Conservation (phyloP, 64 coral and sea anemone species). For the Montipora sp. region DNA sequence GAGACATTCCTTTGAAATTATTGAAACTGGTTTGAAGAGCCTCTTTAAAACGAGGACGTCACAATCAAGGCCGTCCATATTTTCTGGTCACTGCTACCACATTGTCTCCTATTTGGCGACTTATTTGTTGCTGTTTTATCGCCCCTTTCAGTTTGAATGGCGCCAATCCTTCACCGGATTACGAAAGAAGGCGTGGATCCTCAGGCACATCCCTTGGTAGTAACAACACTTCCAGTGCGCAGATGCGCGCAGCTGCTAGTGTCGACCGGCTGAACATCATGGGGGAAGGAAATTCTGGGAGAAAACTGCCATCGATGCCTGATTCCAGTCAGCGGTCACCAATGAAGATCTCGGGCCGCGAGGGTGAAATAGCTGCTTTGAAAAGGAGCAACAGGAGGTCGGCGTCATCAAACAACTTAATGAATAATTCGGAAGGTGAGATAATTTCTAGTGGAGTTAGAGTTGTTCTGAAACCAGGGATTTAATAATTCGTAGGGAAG, state of each 20-base stretch:
- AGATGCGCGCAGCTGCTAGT: constrained; percentile 65
- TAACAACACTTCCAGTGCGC: constrained; percentile 40
- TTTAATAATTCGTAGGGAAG: too few relatives aligned
- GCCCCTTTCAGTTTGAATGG: constrained; percentile 80
- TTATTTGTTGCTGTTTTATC: neutral
- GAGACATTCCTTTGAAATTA: too few relatives aligned
- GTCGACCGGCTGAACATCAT: constrained; percentile 80
- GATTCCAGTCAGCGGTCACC: constrained; percentile 75
- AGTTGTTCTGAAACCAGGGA: neutral
- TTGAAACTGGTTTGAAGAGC: too few relatives aligned
- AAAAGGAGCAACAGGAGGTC: constrained; percentile 81
- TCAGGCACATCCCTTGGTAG: constrained; percentile 27
- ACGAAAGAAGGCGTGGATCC: constrained; percentile 68
- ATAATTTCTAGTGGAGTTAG: neutral
- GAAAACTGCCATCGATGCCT: constrained; percentile 72
- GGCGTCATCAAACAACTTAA: constrained; percentile 80
- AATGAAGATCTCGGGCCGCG: constrained; percentile 88
- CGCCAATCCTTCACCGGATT: constrained; percentile 42
- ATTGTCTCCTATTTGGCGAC: too few relatives aligned
- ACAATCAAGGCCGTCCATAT: too few relatives aligned
- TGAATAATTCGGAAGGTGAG: constrained; percentile 22
- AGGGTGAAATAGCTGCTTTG: constrained; percentile 82
- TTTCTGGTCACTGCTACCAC: too few relatives aligned
- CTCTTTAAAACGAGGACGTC: too few relatives aligned
- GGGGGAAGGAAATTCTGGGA: constrained; percentile 59